Evolutionary conservation across 2,888 invertebrate species (phyloP), one percentile per base, ranked within the genome.

Genomic region (Pinctada fucata): DNA sequence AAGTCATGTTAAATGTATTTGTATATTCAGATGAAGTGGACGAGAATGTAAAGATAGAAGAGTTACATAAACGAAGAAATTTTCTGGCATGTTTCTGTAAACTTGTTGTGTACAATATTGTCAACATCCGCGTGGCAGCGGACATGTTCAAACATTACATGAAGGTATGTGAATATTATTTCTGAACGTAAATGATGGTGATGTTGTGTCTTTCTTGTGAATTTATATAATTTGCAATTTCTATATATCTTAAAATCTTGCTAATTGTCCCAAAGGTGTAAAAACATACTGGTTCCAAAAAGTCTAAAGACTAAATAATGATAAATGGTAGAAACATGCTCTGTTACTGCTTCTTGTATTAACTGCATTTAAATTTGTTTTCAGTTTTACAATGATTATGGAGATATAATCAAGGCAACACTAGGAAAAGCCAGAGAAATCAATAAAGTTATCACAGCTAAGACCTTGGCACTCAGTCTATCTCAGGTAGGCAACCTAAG

Each of bases 131-230:
- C 95, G 96, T 87, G 67, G 98, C 97, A 13, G 96, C 98, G 0
- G 97, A 97, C 92, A 96, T 99, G 79, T 98, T 99, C 93, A 97
- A 98, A 92, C 97, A 99, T 92, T 99, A 99, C 93, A 97, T 98
- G 80, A 97, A 97, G 94, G 96, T 96, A 92, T 90, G 92, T 31
- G 31, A 31, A 31, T 31, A 1, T 31, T 31, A 31, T 31, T 31
- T 31, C 31, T 31, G 31, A 31, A 31, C 31, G 31, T 31, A 31
- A 31, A 31, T 31, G 31, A 31, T 31, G 31, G 31, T 31, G 31
- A 31, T 31, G 31, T 31, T 31, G 31, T 31, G 31, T 31, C 31
- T 31, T 31, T 31, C 31, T 31, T 1, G 31, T 31, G 31, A 31
- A 31, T 31, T 31, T 31, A 31, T 31, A 31, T 31, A 31, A 31